Evolutionary conservation across 2,113 vertebrate genomes (phyloP).

Genomic region (Vanacampus margaritifer): DNA sequence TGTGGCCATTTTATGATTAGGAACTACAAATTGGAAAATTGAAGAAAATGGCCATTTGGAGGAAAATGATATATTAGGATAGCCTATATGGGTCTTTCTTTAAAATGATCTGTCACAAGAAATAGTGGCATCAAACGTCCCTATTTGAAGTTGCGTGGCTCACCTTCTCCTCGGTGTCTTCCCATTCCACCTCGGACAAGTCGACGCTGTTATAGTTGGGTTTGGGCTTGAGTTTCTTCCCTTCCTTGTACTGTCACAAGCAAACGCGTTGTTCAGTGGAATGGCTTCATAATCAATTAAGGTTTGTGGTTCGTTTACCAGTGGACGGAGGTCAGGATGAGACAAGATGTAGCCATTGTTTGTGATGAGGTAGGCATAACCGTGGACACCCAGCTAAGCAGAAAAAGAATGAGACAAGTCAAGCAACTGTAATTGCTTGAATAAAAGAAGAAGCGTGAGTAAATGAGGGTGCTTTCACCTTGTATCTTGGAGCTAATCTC

Average conservation of each 20-base stretch:
- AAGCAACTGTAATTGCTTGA: too few species aligned
- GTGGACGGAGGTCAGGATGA: constrained; percentile 89
- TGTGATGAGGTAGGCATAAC: constrained; percentile 90
- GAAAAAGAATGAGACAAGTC: constrained; percentile 9
- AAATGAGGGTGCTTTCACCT: constrained; percentile 66
- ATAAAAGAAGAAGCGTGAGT: not conserved
- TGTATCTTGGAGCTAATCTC: constrained; percentile 88
- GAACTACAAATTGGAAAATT: too few species aligned
- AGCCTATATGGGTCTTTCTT: too few species aligned
- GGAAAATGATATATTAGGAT: too few species aligned
- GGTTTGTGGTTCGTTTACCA: constrained; percentile 70
- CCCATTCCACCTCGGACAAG: constrained; percentile 92
- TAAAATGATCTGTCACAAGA: too few species aligned
- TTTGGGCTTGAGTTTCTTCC: constrained; percentile 88
- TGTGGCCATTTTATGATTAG: too few species aligned
- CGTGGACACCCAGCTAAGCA: constrained; percentile 87
- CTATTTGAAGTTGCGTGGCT: constrained; percentile 24
- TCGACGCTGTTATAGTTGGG: constrained; percentile 97
- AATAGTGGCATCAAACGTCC: too few species aligned
- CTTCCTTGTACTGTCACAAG: constrained; percentile 83
- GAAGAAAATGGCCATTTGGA: too few species aligned
- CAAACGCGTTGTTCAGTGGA: constrained; percentile 14
- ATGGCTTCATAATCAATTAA: not conserved
- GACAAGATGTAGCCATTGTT: constrained; percentile 97
- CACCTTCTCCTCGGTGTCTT: constrained; percentile 84